Base-by-base conservation (phyloP, 2,888 invertebrate genomes). In the Steromphala cineraria region DNA sequence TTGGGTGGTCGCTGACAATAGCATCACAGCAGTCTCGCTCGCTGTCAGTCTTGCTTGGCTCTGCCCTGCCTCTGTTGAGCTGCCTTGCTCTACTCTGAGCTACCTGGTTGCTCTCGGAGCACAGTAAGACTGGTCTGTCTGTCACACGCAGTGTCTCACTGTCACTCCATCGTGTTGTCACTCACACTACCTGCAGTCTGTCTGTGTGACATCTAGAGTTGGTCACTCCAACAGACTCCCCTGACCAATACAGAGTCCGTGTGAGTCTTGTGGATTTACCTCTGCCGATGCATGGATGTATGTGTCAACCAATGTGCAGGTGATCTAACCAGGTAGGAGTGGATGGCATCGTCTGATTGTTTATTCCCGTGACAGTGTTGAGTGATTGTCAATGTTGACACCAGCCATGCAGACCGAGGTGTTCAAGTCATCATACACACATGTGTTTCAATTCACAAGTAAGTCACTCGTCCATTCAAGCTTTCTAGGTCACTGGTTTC, bases 381-480 rank as follows among this genome's bases (percentile, higher is more conserved):
- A 56, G 17, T 8, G 46, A 46, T 53, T 31, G 75, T 53, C 52
- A 4, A 75, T 75, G 75, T 21, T 52, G 53, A 53, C 52, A 53
- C 21, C 21, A 46, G 55, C 31, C 24, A 76, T 76, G 76, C 76
- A 76, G 76, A 15, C 76, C 7, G 36, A 76, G 56, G 76, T 76
- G 55, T 76, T 55, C 28, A 76, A 76, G 55, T 76, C 76, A 31
- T 76, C 76, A 19, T 76, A 76, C 36, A 55, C 53, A 24, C 76
- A 76, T 76, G 76, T 76, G 53, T 76, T 76, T 19, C 28, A 28
- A 13, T 24, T 53, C 40, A 31, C 76, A 53, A 55, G 76, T 76
- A 76, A 76, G 76, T 75, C 75, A 75, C 21, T 75, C 19, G 31
- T 71, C 40, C 71, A 71, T 36, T 71, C 40, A n/a, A 36, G 36